These are phyloP conservation scores for Rotaria sp. DNA, from an alignment of 2,888 invertebrate genomes.

Conservation along the genomic window DNA sequence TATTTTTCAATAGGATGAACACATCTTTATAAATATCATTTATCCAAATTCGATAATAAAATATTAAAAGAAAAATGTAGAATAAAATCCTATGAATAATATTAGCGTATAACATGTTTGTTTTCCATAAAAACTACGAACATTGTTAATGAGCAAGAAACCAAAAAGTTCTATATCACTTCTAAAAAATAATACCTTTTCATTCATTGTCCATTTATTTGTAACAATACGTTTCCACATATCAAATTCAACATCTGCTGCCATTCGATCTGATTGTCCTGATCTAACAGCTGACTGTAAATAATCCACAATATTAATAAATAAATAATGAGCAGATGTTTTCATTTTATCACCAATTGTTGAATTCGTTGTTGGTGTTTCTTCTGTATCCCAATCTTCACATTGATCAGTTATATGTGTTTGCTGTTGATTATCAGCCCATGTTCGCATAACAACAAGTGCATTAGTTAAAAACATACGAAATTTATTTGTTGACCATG, in stretches of 20 bases:
- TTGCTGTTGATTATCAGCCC: not conserved
- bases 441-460: not conserved
- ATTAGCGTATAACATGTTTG: too few species aligned
- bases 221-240: constrained; percentile 7
- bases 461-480: not conserved
- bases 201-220: constrained; percentile 7
- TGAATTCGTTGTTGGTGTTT: not conserved
- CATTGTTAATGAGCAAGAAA: too few species aligned
- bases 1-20: too few species aligned
- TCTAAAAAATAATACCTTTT: not conserved
- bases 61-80: too few species aligned
- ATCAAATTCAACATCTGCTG: not conserved
- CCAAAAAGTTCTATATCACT: not conserved
- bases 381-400: not conserved
- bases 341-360: not conserved
- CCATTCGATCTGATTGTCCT: not conserved
- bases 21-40: too few species aligned
- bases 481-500: constrained; percentile 4
- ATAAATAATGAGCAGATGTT: not conserved
- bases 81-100: too few species aligned
- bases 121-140: too few species aligned
- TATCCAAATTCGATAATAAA: too few species aligned
- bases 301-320: not conserved
- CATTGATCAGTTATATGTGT: not conserved
- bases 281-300: not conserved